phyloP scores from a whole-genome alignment of 2,888 invertebrate genomes.

The Parnassius glacialis region DNA sequence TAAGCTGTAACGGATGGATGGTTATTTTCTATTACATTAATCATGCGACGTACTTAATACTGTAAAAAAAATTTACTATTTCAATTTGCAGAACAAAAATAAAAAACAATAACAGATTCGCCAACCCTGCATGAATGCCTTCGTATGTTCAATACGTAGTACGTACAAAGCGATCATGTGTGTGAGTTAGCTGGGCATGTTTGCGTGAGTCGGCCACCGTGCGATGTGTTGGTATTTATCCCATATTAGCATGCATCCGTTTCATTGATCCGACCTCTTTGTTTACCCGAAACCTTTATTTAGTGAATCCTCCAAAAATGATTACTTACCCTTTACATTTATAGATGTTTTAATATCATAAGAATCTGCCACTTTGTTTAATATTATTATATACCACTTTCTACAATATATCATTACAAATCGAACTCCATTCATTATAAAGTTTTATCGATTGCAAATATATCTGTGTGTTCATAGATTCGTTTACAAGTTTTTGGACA shows the following conservation, averaged over 20 bases:
- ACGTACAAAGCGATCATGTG: constrained; percentile 1
- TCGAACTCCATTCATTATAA: too few relatives aligned
- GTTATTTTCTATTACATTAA: too few relatives aligned
- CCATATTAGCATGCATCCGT: constrained; percentile 72
- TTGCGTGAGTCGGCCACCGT: constrained; percentile 48
- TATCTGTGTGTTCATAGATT: too few relatives aligned
- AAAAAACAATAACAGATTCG: neutral
- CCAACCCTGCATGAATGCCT: constrained; percentile 38
- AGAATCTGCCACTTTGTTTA: neutral
- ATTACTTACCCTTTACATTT: constrained; percentile 13
- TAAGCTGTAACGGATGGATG: too few relatives aligned
- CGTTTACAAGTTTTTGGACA: too few relatives aligned
- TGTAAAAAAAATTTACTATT: neutral
- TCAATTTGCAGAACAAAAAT: neutral
- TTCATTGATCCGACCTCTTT: constrained; percentile 69
- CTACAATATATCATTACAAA: too few relatives aligned
- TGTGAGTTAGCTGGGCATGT: constrained; percentile 29
- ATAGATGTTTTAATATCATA: constrained; percentile 3
- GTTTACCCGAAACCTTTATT: constrained; percentile 55
- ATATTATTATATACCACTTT: too few relatives aligned
- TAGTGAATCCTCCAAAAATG: constrained; percentile 34
- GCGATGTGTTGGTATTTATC: constrained; percentile 66
- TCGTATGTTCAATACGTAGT: constrained; percentile 10
- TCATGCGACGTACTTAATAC: too few relatives aligned
- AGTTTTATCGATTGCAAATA: too few relatives aligned